Percentiles rank a stretch among this genome's conserved stretches.
phyloP scores from a whole-genome alignment of 2,113 vertebrate species.

The Macrotis lagotis region DNA sequence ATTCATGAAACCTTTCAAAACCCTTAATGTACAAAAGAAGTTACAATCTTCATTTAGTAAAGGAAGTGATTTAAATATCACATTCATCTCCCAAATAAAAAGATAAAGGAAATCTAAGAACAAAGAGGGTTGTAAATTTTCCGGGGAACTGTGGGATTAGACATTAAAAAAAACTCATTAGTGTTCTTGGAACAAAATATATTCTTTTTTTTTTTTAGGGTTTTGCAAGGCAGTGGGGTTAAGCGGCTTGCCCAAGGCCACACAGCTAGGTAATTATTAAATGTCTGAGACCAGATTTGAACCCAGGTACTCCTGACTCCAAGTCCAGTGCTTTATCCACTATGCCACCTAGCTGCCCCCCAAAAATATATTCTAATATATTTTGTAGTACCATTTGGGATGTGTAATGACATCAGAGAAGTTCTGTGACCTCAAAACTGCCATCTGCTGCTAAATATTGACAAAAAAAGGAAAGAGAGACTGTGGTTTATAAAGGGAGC shows the following conservation, averaged over 20 bases:
- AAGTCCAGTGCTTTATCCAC: no score
- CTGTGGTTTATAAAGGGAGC: background rate
- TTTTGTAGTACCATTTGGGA: background rate
- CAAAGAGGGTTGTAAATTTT: background rate
- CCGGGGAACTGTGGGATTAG: background rate
- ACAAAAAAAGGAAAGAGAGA: background rate
- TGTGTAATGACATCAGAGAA: background rate
- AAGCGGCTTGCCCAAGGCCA: no score
- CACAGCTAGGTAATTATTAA: no score
- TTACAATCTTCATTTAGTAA: background rate
- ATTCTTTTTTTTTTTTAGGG: no score
- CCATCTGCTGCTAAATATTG: background rate
- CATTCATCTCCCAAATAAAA: background rate
- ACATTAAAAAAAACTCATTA: background rate
- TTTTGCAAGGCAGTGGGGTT: no score
- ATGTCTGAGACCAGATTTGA: no score
- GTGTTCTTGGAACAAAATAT: background rate
- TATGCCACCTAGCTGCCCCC: no score
- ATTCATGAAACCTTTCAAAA: background rate
- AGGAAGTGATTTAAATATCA: background rate
- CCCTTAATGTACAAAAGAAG: background rate
- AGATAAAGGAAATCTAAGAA: background rate
- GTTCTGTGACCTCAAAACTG: background rate
- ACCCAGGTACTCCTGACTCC: no score
- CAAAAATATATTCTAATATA: background rate